These are phyloP conservation scores for Acromyrmex charruanus DNA, from an alignment of 1,140 invertebrate species.

Conservation along the genomic window DNA sequence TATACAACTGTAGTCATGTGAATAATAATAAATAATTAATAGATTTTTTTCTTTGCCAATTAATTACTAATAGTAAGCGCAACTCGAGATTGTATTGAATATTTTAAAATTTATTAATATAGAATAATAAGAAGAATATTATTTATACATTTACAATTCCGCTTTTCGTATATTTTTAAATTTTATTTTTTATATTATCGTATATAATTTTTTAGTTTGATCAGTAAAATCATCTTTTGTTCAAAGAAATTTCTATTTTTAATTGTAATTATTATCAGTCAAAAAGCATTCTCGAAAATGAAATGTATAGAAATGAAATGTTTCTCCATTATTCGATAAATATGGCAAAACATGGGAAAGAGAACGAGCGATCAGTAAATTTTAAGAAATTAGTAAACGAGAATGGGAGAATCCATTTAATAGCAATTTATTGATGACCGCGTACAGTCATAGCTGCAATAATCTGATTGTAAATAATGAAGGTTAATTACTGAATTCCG, in stretches of 20 bases:
- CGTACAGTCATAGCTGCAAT: neutral
- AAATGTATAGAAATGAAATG: neutral
- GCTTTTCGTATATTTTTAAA: neutral
- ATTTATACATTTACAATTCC: neutral
- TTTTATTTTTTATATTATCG: neutral
- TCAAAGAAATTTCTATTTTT: neutral
- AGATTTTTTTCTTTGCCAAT: neutral
- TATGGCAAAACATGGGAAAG: neutral
- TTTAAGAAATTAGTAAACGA: neutral
- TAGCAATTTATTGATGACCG: neutral
- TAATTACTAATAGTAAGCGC: neutral
- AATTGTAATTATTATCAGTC: neutral
- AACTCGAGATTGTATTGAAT: neutral
- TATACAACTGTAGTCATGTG: neutral
- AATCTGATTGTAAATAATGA: slow-evolving; percentile 36
- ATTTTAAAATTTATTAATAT: neutral
- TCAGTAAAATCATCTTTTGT: neutral
- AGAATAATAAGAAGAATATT: neutral
- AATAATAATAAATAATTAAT: slow-evolving; percentile 1
- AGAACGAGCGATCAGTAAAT: neutral
- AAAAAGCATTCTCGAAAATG: neutral
- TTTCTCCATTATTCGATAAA: neutral
- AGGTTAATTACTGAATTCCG: slow-evolving; percentile 64
- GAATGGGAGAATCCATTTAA: neutral
- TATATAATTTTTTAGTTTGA: neutral